Base-by-base conservation (phyloP, 2,888 invertebrate genomes). In the Lepidocyrtinus sp. region DNA sequence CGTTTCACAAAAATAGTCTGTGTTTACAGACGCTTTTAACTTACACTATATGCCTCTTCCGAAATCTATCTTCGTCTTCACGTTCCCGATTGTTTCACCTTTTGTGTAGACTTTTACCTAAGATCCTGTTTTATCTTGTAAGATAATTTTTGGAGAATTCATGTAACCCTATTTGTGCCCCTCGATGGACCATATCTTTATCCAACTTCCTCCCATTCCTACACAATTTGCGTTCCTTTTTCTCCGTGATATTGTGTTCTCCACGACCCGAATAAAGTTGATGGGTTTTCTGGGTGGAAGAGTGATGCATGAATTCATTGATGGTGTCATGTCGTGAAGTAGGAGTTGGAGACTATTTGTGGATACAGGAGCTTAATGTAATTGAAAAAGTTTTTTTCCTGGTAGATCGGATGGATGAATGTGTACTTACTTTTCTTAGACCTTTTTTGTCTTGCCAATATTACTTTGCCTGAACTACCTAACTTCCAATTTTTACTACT, bases 311-410 rank as follows among this genome's bases (percentile, higher is more conserved):
- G 36, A 5, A 36, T 36, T 36, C 36, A 36, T 36, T 36, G 36
- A 36, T 36, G 36, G 5, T 36, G 36, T 36, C 36, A 12, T 36
- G 36, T 36, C 36, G 36, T 36, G 36, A 12, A 7, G 36, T 36
- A 36, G 36, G 36, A 36, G 36, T 36, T 5, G 36, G 12, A 12
- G 36, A 36, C n/a, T n/a, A n/a, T n/a, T 36, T 36, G 5, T 36
- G 36, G 36, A 36, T 7, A 12, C 36, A 12, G 36, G 24, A 50
- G 72, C 77, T 77, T 77, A 77, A 77, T 77, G 77, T 77, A 77
- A 77, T 77, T 77, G 77, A 77, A 71, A 77, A 77, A 77, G 77
- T 77, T 77, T 64, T 70, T 69, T 69, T 25, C 15, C 45, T 50
- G n/a, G n/a, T 36, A 12, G 36, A 36, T 36, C 36, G 5, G 36